Conservation (phyloP, 1,140 invertebrate species). For the Tribolium castaneum region DNA sequence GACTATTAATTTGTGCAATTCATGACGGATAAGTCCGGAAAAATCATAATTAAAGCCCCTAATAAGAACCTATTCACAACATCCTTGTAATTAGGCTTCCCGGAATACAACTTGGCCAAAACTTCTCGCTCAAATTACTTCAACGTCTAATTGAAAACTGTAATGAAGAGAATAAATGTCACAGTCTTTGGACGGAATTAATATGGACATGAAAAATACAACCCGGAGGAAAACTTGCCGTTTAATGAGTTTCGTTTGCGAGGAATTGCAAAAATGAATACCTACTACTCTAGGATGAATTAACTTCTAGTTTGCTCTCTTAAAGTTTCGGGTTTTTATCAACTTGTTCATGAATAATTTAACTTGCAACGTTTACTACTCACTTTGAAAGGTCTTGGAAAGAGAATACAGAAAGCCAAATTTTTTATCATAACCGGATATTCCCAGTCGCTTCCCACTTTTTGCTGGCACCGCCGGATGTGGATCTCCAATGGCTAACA, state of each 20-base stretch:
- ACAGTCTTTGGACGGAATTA: conserved; percentile 6
- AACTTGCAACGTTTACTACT: not conserved
- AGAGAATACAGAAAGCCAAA: not conserved
- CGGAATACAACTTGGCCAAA: conserved; percentile 22
- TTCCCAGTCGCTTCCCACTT: too few species aligned
- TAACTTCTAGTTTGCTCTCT: not conserved
- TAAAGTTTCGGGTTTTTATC: not conserved
- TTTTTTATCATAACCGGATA: not conserved
- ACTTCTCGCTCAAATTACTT: conserved; percentile 35
- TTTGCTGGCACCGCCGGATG: too few species aligned
- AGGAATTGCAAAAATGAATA: conserved; percentile 20
- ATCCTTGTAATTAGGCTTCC: conserved; percentile 36
- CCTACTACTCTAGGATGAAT: not conserved
- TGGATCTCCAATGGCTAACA: too few species aligned
- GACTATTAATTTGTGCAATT: conserved; percentile 29
- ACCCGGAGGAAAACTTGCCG: not conserved
- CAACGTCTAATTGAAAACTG: conserved; percentile 37
- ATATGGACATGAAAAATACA: conserved; percentile 11
- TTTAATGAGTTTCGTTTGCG: conserved; percentile 6
- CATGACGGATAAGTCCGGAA: not conserved
- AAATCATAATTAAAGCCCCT: conserved; percentile 30
- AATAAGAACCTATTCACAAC: conserved; percentile 20
- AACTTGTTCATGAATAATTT: not conserved
- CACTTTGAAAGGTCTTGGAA: not conserved
- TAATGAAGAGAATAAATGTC: conserved; percentile 42